Base-by-base conservation (phyloP, 2,888 invertebrate genomes). In the Ectropis crepuscularia region DNA sequence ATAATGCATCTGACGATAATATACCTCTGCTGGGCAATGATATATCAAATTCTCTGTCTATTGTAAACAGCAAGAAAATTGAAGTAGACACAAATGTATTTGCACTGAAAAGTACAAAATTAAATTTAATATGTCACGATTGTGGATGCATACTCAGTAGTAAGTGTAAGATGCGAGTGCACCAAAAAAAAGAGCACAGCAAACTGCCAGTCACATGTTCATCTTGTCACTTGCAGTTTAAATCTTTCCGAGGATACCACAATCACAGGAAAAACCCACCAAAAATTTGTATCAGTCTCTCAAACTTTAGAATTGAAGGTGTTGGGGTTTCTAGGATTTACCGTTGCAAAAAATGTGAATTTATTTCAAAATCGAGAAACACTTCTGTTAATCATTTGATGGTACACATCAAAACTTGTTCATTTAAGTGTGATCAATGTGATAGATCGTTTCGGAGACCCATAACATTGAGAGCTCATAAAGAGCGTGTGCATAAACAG, bases 371-470 rank as follows among this genome's bases (percentile, higher is more conserved):
- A 48, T 12, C 5, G 16, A 11, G 5, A 10, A 6, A 36, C 2
- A 10, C 36, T 64, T 77, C 89, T 11, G 68, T 76, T 5, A 66
- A 77, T 0, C 91, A 91, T 68, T 71, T 79, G 6, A 70, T 79
- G 0, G 78, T 70, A 39, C 91, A 90, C 53, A 84, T 74, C 0
- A 89, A 90, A 0, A 84, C 83, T 2, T 70, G 79, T 36, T 85
- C 85, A 0, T 87, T 57, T 59, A 63, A 79, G 60, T 91, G 91
- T 69, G 73, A 83, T 2, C 63, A 82, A 36, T 91, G 91, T 62
- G 62, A 63, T 0, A 83, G 75, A 51, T 66, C 69, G 2, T 90
- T 80, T 47, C 80, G 86, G 0, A 90, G 90, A 60, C 75, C 73
- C 0, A 78, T 82, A 16, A 82, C 86, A 36, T 80, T 90, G 89